phyloP scores from a whole-genome alignment of 2,113 vertebrate species.

The Meles meles region DNA sequence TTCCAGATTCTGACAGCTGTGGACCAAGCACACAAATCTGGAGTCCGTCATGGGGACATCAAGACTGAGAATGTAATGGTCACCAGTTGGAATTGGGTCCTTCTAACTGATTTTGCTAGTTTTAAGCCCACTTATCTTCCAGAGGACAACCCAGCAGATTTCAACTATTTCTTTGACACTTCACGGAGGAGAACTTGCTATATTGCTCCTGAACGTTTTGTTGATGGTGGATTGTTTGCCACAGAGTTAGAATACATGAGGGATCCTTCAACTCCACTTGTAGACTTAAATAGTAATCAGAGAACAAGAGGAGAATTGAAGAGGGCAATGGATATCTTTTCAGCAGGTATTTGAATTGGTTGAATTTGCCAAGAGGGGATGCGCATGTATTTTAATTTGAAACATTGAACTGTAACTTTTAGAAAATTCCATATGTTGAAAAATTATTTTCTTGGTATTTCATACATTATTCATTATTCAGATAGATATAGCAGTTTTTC shows the following conservation, averaged over 20 bases:
- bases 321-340: constrained; percentile 98
- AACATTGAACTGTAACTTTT: not conserved
- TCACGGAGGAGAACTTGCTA: constrained; percentile 95
- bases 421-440: not conserved
- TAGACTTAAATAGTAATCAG: constrained; percentile 96
- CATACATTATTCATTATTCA: not conserved
- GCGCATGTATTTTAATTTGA: not conserved
- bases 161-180: constrained; percentile 99
- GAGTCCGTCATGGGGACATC: constrained; percentile 97
- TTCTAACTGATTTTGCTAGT: constrained; percentile 97
- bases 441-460: not conserved
- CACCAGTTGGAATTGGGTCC: constrained; percentile 99
- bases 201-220: constrained; percentile 96
- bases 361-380: not conserved
- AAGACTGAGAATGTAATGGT: constrained; percentile 99
- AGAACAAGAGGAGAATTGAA: constrained; percentile 93
- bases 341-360: constrained; percentile 88
- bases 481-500: not conserved
- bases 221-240: constrained; percentile 95
- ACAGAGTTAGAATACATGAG: constrained; percentile 87
- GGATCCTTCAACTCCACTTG: constrained; percentile 94
- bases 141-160: constrained; percentile 98
- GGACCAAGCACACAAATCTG: constrained; percentile 95
- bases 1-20: constrained; percentile 97
- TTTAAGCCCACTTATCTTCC: constrained; percentile 98